Evolutionary conservation across 2,113 vertebrate genomes (phyloP).

Genomic region (Acanthisitta chloris): DNA sequence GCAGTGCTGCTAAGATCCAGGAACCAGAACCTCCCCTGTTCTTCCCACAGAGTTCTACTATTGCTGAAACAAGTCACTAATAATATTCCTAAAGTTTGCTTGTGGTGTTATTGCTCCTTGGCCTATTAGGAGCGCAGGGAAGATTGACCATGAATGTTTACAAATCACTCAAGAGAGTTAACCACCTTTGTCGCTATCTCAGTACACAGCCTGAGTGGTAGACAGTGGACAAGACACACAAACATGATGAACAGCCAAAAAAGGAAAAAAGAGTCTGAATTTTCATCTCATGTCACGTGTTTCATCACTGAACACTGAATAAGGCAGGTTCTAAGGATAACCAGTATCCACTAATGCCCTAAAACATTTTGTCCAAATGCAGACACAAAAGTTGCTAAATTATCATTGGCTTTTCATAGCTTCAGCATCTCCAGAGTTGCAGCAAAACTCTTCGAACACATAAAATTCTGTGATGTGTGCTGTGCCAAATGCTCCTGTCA

Average conservation of each 20-base stretch:
- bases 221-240: accelerated
- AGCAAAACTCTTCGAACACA: neutral
- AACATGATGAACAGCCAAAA: neutral
- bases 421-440: neutral
- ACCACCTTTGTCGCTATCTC: neutral
- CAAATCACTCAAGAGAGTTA: neutral
- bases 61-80: neutral
- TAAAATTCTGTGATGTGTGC: neutral
- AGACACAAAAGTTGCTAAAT: neutral
- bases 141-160: neutral
- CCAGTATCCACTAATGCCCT: neutral
- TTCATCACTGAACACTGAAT: neutral
- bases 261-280: neutral
- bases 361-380: neutral
- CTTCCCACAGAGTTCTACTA: neutral
- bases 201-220: neutral
- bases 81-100: neutral
- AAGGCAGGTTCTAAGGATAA: neutral
- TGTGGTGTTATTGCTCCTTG: neutral
- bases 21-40: neutral
- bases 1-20: neutral
- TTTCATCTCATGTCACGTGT: neutral
- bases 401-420: neutral
- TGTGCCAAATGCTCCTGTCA: neutral
- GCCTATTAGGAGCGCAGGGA: neutral